Evolutionary conservation across 2,797 vertebrate genomes (phyloP), one percentile per base, ranked within the genome.

Genomic region (Picus viridis): DNA sequence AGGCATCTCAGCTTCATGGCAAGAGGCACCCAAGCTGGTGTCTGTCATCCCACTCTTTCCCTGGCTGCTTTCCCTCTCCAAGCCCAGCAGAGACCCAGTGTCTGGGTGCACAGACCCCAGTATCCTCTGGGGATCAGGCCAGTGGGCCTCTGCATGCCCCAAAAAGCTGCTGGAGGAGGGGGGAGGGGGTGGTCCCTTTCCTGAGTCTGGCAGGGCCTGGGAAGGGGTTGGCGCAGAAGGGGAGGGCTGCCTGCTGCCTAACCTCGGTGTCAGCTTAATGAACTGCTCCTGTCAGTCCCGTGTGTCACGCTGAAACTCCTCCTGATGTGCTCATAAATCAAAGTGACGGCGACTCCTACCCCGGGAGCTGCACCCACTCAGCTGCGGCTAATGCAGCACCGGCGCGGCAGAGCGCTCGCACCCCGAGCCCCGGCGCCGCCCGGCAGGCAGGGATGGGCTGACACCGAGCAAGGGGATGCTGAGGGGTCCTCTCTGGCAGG

Each of bases 271-370:
- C 98, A 98, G 98, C 98, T 98, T 99, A 99, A 98, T 98, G 98
- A 98, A 98, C 98, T 98, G 98, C 98, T 97, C 97, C 98, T 98
- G 98, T 98, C 98, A 98, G 98, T 98, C 98, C 96, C 95, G 96
- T 97, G 97, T 98, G 98, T 98, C 98, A 98, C 98, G 97, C 97
- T 97, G 96, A 98, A 98, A 98, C 98, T 98, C 98, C 98, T 98
- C 98, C 98, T 99, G 99, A 99, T 98, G 98, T 98, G 98, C 99
- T 99, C 99, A 99, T 99, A 98, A 98, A 99, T 99, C 99, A 99
- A 98, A 97, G 98, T 98, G 99, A 99, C 98, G 98, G 98, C 76
- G 59, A 98, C 98, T 98, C 98, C 97, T 99, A 98, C 98, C 98
- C 98, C 97, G 96, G 95, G 98, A 98, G 98, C 98, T 98, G 98